Percentiles rank a stretch among this genome's conserved stretches.
Conservation (phyloP, 2,113 vertebrate genomes). For the Rissa tridactyla region DNA sequence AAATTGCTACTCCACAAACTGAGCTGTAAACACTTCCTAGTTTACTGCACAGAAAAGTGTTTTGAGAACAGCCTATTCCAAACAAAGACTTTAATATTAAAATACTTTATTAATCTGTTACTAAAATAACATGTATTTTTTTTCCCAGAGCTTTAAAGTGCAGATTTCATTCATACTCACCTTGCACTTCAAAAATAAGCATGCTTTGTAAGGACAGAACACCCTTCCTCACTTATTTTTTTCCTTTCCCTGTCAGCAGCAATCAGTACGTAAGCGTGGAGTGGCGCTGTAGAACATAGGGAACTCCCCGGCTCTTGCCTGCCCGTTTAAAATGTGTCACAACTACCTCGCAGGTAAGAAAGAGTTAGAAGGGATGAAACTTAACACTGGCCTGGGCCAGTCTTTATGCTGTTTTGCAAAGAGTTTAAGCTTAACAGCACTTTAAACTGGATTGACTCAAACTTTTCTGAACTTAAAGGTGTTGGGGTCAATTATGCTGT, state of each 20-base stretch:
- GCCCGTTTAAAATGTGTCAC: neutral
- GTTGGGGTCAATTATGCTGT: neutral
- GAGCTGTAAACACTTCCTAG: neutral
- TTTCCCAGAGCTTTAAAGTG: conserved; percentile 59
- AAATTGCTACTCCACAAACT: neutral
- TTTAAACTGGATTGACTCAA: neutral
- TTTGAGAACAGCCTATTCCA: neutral
- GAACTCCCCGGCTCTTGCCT: neutral
- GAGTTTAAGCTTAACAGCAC: neutral
- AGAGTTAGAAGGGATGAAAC: neutral
- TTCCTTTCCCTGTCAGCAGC: neutral
- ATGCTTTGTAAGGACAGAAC: neutral
- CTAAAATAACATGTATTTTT: conserved; percentile 45
- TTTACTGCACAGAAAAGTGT: neutral
- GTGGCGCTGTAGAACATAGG: neutral
- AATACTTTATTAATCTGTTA: conserved; percentile 79
- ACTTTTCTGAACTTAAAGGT: neutral
- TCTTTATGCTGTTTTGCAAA: neutral
- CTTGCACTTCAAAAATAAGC: conserved; percentile 15
- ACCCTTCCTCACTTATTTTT: neutral
- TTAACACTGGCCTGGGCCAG: neutral
- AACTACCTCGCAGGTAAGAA: neutral
- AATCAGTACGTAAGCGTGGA: neutral
- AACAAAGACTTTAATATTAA: conserved; percentile 53
- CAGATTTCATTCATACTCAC: conserved; percentile 8